phyloP scores from a whole-genome alignment of 2,797 vertebrate genomes.

The Danio tinwini region DNA sequence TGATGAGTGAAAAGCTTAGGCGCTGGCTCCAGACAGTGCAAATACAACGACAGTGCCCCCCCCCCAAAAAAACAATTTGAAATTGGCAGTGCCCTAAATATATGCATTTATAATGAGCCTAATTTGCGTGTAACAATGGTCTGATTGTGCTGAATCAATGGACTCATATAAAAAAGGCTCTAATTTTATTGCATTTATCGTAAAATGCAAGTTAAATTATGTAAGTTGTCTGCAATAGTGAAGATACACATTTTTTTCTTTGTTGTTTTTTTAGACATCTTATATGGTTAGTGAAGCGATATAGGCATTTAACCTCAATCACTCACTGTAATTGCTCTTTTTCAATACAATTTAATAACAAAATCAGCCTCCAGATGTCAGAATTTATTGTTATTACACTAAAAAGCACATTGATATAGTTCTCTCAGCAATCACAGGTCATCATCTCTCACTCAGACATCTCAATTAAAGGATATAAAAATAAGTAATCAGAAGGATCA shows the following conservation, averaged over 20 bases:
- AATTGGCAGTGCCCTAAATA: no score
- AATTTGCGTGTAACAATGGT: background rate
- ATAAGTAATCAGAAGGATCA: background rate
- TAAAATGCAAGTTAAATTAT: no score
- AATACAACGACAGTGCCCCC: no score
- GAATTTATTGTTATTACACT: background rate
- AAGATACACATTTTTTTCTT: background rate
- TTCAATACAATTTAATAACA: background rate
- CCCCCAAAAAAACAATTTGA: no score
- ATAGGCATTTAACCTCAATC: background rate
- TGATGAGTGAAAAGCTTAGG: no score
- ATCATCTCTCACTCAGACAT: background rate
- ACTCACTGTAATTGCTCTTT: conserved; percentile 5
- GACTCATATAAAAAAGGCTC: background rate
- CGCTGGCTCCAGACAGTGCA: no score
- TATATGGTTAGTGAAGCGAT: background rate
- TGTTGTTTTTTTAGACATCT: background rate
- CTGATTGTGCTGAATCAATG: background rate
- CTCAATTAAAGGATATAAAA: background rate
- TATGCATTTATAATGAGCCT: background rate
- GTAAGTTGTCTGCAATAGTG: no score
- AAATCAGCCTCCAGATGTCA: background rate
- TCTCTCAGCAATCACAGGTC: background rate
- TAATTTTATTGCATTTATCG: background rate
- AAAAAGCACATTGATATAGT: background rate